These are phyloP conservation scores for Lethocerus indicus DNA, from an alignment of 1,140 invertebrate genomes.

Conservation along the genomic window DNA sequence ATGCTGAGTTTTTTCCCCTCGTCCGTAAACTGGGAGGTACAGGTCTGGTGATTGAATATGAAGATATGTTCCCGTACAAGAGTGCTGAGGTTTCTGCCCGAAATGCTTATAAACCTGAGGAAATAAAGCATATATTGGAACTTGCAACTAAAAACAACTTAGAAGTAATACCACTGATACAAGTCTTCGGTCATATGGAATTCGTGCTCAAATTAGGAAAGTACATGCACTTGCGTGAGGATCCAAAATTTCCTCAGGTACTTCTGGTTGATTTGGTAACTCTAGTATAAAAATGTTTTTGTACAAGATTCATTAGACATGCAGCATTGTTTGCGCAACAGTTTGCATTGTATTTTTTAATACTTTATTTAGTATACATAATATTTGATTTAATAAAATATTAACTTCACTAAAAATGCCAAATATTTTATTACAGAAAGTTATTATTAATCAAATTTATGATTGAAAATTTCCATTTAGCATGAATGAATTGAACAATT, in stretches of 20 bases:
- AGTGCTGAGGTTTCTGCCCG: conserved; percentile 23
- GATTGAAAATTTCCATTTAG: too few species aligned
- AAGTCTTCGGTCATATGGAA: conserved; percentile 54
- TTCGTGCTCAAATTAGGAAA: conserved; percentile 39
- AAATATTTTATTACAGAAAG: too few species aligned
- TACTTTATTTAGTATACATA: too few species aligned
- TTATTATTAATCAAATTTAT: too few species aligned
- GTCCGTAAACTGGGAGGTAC: conserved; percentile 33
- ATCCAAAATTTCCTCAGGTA: conserved; percentile 18
- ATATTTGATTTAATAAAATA: too few species aligned
- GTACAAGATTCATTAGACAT: too few species aligned
- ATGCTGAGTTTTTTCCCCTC: conserved; percentile 32
- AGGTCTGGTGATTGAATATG: conserved; percentile 32
- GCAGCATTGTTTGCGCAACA: too few species aligned
- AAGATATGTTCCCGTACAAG: conserved; percentile 34
- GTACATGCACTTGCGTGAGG: conserved; percentile 34
- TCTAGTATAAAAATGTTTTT: too few species aligned
- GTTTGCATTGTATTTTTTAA: too few species aligned
- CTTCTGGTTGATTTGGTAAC: not conserved
- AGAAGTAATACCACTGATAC: conserved; percentile 47
- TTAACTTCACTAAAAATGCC: too few species aligned
- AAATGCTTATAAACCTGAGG: conserved; percentile 25
- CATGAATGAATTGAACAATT: too few species aligned
- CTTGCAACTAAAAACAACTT: conserved; percentile 12
- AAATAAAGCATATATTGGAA: conserved; percentile 8